Percentiles rank a stretch among this genome's conserved stretches.
Conservation (phyloP, 2,113 vertebrate genomes). For the Chamaea fasciata region DNA sequence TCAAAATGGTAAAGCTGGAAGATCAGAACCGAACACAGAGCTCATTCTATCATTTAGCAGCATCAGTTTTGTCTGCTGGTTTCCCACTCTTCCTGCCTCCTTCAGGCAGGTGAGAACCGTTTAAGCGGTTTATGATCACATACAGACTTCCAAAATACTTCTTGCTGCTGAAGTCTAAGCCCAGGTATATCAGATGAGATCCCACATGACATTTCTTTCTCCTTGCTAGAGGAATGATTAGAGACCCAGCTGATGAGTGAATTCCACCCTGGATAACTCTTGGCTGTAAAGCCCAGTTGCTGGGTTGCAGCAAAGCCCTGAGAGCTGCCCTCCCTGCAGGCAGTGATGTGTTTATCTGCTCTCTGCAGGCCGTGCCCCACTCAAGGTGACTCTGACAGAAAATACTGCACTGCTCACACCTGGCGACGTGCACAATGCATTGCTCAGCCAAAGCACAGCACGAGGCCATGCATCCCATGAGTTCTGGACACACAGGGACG, state of each 20-base stretch:
- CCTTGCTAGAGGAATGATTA: neutral
- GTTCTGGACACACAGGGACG: neutral
- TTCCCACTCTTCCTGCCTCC: neutral
- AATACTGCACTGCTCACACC: neutral
- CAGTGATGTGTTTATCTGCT: slow-evolving; percentile 10
- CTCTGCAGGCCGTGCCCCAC: neutral
- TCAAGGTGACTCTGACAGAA: slow-evolving; percentile 10
- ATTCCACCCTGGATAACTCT: neutral
- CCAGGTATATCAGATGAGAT: neutral
- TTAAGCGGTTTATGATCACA: neutral
- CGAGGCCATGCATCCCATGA: neutral
- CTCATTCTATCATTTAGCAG: neutral
- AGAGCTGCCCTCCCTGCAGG: neutral
- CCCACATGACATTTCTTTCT: neutral
- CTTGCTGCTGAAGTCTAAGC: neutral
- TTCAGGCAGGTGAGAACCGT: neutral
- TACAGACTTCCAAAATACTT: neutral
- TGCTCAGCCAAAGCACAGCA: neutral
- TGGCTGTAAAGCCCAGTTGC: neutral
- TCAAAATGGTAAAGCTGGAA: neutral
- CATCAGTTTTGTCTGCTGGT: neutral
- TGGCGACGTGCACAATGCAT: neutral
- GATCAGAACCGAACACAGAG: neutral
- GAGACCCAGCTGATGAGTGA: neutral
- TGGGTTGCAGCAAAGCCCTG: neutral